Percentiles rank a stretch among this genome's conserved stretches.
Evolutionary conservation across 2,113 vertebrate genomes (phyloP).

Genomic region (Apistogramma diplotaenia): DNA sequence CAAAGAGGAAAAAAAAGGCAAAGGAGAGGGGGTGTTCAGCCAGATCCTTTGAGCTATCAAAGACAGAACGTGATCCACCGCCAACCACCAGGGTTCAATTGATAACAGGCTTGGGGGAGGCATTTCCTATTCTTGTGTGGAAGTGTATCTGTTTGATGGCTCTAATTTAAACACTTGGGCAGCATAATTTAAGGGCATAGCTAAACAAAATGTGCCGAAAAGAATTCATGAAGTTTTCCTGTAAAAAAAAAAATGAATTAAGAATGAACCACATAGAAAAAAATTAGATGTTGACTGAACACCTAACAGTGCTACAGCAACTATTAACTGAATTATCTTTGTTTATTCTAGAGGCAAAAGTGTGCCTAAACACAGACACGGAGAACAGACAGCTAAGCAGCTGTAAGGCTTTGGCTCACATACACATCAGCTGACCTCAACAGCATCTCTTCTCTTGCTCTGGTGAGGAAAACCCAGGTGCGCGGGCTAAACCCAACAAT

Average conservation of each 20-base stretch:
- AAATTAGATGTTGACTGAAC: neutral
- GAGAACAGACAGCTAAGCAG: slow-evolving; percentile 48
- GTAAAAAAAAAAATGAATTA: neutral
- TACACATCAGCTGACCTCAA: slow-evolving; percentile 56
- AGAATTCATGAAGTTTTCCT: neutral
- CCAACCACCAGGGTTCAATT: slow-evolving; percentile 49
- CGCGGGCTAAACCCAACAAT: slow-evolving; percentile 46
- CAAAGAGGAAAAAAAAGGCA: slow-evolving; percentile 44
- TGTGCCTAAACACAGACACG: slow-evolving; percentile 30
- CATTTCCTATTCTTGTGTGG: slow-evolving; percentile 42
- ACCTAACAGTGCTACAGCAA: slow-evolving; percentile 10
- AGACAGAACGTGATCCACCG: slow-evolving; percentile 51
- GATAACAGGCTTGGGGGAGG: slow-evolving; percentile 52
- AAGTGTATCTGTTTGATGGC: neutral
- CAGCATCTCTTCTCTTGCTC: neutral
- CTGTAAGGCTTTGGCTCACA: slow-evolving; percentile 40
- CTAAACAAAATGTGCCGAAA: neutral
- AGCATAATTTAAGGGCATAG: neutral
- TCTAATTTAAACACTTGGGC: neutral
- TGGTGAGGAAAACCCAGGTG: slow-evolving; percentile 52
- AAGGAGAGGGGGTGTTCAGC: slow-evolving; percentile 36
- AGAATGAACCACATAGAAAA: neutral
- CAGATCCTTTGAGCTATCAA: slow-evolving; percentile 56
- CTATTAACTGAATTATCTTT: slow-evolving; percentile 8
- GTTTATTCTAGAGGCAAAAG: slow-evolving; percentile 49